Conservation (phyloP, 2,797 vertebrate species). For the Siniperca obscura region DNA sequence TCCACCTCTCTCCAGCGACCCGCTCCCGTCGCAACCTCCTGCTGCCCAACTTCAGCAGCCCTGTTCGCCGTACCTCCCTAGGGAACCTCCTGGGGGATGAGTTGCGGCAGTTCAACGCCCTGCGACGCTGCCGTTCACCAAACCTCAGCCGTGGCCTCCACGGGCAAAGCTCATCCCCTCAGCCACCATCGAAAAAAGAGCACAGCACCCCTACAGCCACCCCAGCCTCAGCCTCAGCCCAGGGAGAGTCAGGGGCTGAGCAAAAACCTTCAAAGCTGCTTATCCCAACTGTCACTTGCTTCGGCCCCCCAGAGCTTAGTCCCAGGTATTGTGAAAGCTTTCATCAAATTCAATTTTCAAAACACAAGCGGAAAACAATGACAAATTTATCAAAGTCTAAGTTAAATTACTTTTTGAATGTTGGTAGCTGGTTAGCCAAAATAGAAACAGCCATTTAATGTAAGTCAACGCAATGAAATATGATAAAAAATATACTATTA, state of each 20-base stretch:
- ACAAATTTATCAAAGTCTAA: no score
- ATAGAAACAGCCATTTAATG: no score
- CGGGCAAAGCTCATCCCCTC: constrained; percentile 83
- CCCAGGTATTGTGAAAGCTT: constrained; percentile 87
- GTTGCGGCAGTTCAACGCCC: constrained; percentile 89
- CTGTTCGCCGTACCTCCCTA: constrained; percentile 88
- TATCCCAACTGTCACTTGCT: constrained; percentile 89
- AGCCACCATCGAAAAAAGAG: constrained; percentile 75
- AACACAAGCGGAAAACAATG: neutral
- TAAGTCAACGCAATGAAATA: neutral
- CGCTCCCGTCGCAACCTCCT: constrained; percentile 86
- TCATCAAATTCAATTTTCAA: neutral
- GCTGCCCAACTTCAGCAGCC: constrained; percentile 90
- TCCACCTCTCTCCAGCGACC: constrained; percentile 83
- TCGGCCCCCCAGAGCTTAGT: constrained; percentile 90
- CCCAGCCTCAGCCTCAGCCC: constrained; percentile 40
- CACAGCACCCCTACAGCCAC: constrained; percentile 38
- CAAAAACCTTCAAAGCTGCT: constrained; percentile 89
- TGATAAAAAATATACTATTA: neutral
- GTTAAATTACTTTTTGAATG: no score
- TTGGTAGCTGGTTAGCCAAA: no score
- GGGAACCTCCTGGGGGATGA: constrained; percentile 93
- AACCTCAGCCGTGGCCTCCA: constrained; percentile 80
- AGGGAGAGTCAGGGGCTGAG: constrained; percentile 43
- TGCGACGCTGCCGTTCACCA: constrained; percentile 88